Evolutionary conservation across 2,888 invertebrate genomes (phyloP).

Genomic region (Drosophila meridiana): DNA sequence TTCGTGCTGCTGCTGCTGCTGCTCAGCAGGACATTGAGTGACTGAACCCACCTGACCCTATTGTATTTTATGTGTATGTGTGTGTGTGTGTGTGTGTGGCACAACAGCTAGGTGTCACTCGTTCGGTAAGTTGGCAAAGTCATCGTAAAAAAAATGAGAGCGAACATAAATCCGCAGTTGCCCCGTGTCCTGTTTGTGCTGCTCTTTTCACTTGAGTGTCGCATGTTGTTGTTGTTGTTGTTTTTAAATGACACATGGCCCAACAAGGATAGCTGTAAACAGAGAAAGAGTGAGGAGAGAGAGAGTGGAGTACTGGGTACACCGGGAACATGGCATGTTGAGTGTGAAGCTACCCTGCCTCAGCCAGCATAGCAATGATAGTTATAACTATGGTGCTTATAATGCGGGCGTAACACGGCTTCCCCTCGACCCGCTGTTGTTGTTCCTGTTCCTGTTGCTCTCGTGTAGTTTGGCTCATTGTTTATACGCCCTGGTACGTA

Average conservation of each 20-base stretch:
- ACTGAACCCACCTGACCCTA: slow-evolving; percentile 22
- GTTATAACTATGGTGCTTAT: slow-evolving; percentile 58
- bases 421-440: slow-evolving; percentile 9
- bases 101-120: slow-evolving; percentile 52
- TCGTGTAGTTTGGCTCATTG: slow-evolving; percentile 47
- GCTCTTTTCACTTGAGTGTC: slow-evolving; percentile 40
- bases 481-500: slow-evolving; percentile 65
- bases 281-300: not conserved
- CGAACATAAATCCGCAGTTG: slow-evolving; percentile 36
- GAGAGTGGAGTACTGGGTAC: not conserved
- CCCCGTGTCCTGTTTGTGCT: slow-evolving; percentile 29
- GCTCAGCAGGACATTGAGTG: slow-evolving; percentile 28
- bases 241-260: slow-evolving; percentile 61
- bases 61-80: slow-evolving; percentile 15
- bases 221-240: slow-evolving; percentile 6
- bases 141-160: slow-evolving; percentile 40
- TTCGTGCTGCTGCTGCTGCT: slow-evolving; percentile 9
- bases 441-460: slow-evolving; percentile 21
- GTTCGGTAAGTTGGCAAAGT: slow-evolving; percentile 62
- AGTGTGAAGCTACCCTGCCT: slow-evolving; percentile 31
- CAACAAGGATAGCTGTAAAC: slow-evolving; percentile 32
- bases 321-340: not conserved
- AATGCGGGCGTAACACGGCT: slow-evolving; percentile 31
- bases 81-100: not conserved
- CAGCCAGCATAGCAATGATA: slow-evolving; percentile 61